Evolutionary conservation across 2,888 invertebrate species (phyloP).

Genomic region (Pemphredon lugubris): DNA sequence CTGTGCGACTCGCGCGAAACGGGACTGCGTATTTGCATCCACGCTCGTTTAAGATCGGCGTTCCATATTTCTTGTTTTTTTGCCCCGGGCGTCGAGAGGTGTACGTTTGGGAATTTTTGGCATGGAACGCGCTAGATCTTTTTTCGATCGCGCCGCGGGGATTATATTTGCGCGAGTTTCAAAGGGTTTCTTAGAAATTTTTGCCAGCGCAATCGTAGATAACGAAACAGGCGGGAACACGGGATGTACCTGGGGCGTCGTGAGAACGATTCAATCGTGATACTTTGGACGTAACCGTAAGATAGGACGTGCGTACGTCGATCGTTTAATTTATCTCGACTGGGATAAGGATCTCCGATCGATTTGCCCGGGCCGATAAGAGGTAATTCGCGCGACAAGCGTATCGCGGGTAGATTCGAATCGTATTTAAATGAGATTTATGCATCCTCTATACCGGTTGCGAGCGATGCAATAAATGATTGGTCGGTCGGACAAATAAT

Average conservation of each 20-base stretch:
- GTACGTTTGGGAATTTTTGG: too few species aligned
- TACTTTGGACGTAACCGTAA: neutral
- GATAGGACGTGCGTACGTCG: neutral
- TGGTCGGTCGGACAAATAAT: slow-evolving; percentile 62
- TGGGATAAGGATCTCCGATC: slow-evolving; percentile 34
- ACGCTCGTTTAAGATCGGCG: slow-evolving; percentile 11
- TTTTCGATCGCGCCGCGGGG: too few species aligned
- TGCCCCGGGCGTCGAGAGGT: too few species aligned
- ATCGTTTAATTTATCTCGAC: slow-evolving; percentile 30
- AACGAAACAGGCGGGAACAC: too few species aligned
- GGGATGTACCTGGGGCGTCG: too few species aligned
- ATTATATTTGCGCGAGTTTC: too few species aligned
- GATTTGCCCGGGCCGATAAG: slow-evolving; percentile 21
- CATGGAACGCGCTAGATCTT: too few species aligned
- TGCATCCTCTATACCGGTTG: slow-evolving; percentile 49
- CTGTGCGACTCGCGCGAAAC: slow-evolving; percentile 5
- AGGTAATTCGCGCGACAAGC: slow-evolving; percentile 12
- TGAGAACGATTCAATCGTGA: neutral
- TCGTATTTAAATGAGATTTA: slow-evolving; percentile 66
- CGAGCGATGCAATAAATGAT: slow-evolving; percentile 44
- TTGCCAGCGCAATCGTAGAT: too few species aligned
- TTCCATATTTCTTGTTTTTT: too few species aligned
- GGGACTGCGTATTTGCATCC: slow-evolving; percentile 21
- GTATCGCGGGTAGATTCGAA: slow-evolving; percentile 38
- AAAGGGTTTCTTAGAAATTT: neutral